Percentiles rank a stretch among this genome's conserved stretches.
phyloP scores from a whole-genome alignment of 2,113 vertebrate genomes.

The Asarcornis scutulata region DNA sequence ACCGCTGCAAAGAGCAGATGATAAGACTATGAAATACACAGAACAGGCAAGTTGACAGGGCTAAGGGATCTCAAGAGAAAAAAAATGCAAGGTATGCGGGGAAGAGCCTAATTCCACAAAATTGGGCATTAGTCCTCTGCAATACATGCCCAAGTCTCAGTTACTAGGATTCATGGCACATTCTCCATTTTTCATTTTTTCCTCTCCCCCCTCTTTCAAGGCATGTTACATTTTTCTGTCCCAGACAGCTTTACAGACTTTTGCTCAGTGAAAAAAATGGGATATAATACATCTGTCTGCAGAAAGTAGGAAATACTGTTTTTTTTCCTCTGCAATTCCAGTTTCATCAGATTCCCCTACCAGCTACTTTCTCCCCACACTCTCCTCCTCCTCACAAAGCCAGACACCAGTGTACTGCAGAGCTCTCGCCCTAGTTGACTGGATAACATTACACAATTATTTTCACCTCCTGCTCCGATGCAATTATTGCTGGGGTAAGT shows the following conservation, averaged over 20 bases:
- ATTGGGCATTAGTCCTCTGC: background rate
- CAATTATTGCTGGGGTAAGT: background rate
- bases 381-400: background rate
- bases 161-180: background rate
- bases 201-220: background rate
- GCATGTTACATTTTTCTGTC: background rate
- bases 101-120: background rate
- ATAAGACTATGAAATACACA: background rate
- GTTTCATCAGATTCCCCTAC: background rate
- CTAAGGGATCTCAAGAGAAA: background rate
- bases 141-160: background rate
- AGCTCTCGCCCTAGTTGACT: background rate
- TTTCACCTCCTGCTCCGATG: background rate
- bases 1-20: background rate
- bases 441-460: background rate
- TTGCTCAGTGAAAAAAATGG: background rate
- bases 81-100: background rate
- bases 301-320: background rate
- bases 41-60: background rate
- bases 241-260: background rate
- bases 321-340: background rate
- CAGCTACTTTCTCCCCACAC: background rate
- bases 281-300: background rate
- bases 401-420: background rate
- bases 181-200: background rate